phyloP scores from a whole-genome alignment of 2,888 invertebrate genomes.

The Aphrophora alni region DNA sequence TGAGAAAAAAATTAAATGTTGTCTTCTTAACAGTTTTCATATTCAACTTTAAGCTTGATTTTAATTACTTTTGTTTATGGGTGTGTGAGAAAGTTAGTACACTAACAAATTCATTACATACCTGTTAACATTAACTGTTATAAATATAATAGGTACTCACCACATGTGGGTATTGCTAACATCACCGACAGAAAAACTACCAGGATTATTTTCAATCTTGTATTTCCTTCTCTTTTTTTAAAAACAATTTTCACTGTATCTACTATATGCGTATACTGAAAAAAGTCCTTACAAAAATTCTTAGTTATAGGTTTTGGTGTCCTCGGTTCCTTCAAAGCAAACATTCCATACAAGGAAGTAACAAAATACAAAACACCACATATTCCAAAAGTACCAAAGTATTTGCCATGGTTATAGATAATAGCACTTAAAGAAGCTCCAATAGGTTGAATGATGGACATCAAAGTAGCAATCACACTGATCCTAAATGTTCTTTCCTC shows the following conservation, averaged over 20 bases:
- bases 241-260: not conserved
- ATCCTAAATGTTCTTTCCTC: not conserved
- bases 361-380: not conserved
- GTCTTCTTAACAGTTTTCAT: too few species aligned
- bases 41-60: too few species aligned
- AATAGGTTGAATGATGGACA: not conserved
- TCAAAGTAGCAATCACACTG: not conserved
- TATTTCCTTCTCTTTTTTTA: not conserved
- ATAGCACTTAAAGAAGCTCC: not conserved
- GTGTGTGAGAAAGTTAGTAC: too few species aligned
- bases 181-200: not conserved
- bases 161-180: not conserved
- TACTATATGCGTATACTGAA: not conserved
- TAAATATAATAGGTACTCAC: too few species aligned
- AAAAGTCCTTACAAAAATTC: not conserved
- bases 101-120: too few species aligned
- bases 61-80: too few species aligned
- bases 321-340: not conserved
- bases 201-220: not conserved
- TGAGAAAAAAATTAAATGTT: too few species aligned
- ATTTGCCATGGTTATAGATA: not conserved
- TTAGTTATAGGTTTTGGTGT: not conserved
- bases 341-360: not conserved
- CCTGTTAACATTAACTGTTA: too few species aligned
- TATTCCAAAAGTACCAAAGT: not conserved